These are phyloP conservation scores for Chaetorhynchus papuensis DNA, from an alignment of 2,113 vertebrate genomes.

Conservation along the genomic window DNA sequence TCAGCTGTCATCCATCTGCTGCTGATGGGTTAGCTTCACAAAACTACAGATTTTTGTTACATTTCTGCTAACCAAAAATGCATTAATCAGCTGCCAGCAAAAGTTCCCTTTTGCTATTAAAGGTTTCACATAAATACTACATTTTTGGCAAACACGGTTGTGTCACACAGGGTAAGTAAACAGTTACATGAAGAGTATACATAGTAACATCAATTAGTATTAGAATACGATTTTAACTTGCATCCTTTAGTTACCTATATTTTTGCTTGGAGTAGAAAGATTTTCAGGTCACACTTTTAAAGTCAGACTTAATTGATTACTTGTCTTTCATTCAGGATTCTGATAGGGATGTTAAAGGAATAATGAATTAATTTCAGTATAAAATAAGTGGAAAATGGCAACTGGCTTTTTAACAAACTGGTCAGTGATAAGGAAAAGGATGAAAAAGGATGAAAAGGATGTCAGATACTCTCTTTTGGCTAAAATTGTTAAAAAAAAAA, in stretches of 20 bases:
- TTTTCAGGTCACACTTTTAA: not conserved
- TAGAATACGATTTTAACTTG: not conserved
- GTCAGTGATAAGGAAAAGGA: not conserved
- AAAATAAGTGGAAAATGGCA: not conserved
- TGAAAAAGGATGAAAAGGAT: too few relatives aligned
- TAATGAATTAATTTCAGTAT: not conserved
- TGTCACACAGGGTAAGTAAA: not conserved
- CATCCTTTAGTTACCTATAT: not conserved
- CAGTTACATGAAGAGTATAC: not conserved
- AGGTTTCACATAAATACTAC: not conserved
- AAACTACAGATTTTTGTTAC: not conserved
- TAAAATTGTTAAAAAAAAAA: not conserved
- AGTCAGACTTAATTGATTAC: not conserved
- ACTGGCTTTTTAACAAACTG: not conserved
- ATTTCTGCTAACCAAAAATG: not conserved
- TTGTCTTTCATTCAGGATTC: not conserved
- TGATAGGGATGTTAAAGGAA: not conserved
- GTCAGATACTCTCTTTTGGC: not conserved
- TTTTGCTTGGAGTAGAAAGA: not conserved
- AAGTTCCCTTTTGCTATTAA: not conserved
- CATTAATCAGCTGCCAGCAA: not conserved
- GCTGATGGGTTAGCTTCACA: not conserved
- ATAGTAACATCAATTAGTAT: not conserved
- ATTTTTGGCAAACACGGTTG: not conserved
- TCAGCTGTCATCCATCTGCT: slow-evolving; percentile 28